These are phyloP conservation scores for Danio rerio DNA, from an alignment of 2,113 vertebrate species.

Conservation along the genomic window DNA sequence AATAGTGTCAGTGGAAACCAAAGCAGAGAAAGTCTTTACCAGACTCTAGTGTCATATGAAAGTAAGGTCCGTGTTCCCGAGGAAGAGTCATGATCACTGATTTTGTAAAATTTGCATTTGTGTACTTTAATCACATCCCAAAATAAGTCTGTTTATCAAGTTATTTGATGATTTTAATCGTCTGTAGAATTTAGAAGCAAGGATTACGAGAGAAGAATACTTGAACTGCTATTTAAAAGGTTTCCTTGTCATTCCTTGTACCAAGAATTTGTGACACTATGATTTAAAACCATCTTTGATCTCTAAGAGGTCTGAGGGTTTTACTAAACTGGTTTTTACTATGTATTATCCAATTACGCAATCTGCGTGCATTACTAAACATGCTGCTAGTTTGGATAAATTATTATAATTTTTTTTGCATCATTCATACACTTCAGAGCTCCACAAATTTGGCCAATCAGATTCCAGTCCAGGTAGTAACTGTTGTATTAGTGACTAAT, in stretches of 20 bases:
- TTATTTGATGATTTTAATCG: background rate
- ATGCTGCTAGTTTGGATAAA: background rate
- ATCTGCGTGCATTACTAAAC: background rate
- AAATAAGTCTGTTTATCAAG: conserved; percentile 11
- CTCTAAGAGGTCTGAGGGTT: conserved; percentile 34
- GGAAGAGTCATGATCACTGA: conserved; percentile 28
- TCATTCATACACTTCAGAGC: no score
- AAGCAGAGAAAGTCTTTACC: conserved; percentile 62
- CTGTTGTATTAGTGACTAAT: background rate
- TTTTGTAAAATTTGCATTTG: background rate
- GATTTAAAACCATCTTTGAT: conserved; percentile 40
- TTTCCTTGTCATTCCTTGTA: conserved; percentile 30
- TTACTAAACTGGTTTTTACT: conserved; percentile 32
- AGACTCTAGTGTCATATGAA: conserved; percentile 63
- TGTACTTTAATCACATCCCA: conserved; percentile 5
- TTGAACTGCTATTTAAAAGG: conserved; percentile 44
- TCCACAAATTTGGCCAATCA: background rate
- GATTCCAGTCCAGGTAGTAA: background rate
- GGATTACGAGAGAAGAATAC: conserved; percentile 12
- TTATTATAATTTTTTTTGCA: no score
- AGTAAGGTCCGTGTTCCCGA: conserved; percentile 52
- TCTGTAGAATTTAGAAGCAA: background rate
- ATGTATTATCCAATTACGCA: background rate
- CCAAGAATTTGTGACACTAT: conserved; percentile 40
- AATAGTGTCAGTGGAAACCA: conserved; percentile 51